Conservation (phyloP, 64 coral and sea anemone genomes). For the Actinia equina region DNA sequence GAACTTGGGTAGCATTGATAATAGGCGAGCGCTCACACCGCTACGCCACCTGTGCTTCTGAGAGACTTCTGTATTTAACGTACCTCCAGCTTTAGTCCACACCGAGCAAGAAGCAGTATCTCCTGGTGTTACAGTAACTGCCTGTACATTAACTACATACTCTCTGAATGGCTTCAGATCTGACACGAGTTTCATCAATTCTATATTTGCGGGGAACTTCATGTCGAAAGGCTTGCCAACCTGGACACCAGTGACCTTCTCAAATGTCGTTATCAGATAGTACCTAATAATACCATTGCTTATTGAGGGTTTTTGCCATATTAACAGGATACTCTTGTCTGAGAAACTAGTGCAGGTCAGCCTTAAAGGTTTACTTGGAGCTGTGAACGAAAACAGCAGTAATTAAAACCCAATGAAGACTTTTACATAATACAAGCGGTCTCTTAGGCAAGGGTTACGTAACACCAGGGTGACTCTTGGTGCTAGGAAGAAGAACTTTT, state of each 20-base stretch:
- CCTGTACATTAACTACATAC: slow-evolving; percentile 22
- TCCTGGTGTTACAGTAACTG: slow-evolving; percentile 20
- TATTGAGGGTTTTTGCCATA: slow-evolving; percentile 17
- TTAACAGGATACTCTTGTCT: background rate
- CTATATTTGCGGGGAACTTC: background rate
- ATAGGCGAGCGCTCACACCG: too few species aligned
- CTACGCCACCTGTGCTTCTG: too few species aligned
- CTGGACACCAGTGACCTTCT: background rate
- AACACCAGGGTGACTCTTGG: too few species aligned
- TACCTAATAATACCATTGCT: slow-evolving; percentile 28
- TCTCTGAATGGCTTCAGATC: slow-evolving; percentile 23
- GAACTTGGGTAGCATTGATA: too few species aligned
- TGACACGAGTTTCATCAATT: background rate
- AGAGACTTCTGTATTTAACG: background rate
- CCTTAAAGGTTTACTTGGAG: slow-evolving; percentile 17
- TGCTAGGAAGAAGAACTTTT: too few species aligned
- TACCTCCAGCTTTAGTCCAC: slow-evolving; percentile 47
- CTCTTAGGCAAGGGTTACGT: too few species aligned
- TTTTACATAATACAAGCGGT: too few species aligned
- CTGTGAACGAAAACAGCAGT: background rate
- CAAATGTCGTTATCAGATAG: slow-evolving; percentile 22
- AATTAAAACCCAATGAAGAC: background rate
- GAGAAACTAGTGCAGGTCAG: background rate
- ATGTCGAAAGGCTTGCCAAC: background rate
- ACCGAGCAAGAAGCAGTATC: background rate